Evolutionary conservation across 2,888 invertebrate species (phyloP).

Genomic region (Saturnia pavonia): DNA sequence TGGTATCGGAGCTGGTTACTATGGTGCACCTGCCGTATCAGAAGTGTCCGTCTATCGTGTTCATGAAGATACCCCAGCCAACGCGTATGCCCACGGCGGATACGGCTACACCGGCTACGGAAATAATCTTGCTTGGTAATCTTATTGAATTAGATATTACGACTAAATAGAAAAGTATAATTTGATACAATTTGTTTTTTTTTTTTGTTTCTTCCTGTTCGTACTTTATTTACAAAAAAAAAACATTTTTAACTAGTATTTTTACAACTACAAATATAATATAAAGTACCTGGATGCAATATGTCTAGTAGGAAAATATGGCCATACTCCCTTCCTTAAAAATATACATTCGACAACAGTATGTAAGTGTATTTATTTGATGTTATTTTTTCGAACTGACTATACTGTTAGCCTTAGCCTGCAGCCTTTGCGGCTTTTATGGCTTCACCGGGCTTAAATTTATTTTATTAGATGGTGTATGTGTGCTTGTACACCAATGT

Average conservation of each 20-base stretch:
- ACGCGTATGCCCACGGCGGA: constrained; percentile 24
- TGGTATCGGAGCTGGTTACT: constrained; percentile 27
- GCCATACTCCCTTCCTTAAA: no score
- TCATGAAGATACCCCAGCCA: constrained; percentile 23
- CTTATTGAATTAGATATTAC: neutral
- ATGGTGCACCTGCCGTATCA: constrained; percentile 23
- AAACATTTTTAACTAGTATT: neutral
- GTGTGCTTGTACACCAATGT: no score
- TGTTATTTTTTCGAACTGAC: no score
- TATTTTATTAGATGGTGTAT: no score
- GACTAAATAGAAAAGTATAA: neutral
- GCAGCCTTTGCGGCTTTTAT: no score
- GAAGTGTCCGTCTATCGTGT: constrained; percentile 37
- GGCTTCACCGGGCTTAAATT: no score
- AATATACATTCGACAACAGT: no score
- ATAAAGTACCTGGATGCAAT: no score
- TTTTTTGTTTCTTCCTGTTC: constrained; percentile 10
- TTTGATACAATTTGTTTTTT: neutral
- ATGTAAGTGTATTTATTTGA: no score
- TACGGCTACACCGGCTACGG: constrained; percentile 26
- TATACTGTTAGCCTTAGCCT: no score
- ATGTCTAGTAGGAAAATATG: no score
- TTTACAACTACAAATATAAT: neutral
- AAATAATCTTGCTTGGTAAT: constrained; percentile 34
- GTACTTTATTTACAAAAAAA: neutral